Conservation (phyloP, 2,113 vertebrate species). For the Ariopsis seemanni region DNA sequence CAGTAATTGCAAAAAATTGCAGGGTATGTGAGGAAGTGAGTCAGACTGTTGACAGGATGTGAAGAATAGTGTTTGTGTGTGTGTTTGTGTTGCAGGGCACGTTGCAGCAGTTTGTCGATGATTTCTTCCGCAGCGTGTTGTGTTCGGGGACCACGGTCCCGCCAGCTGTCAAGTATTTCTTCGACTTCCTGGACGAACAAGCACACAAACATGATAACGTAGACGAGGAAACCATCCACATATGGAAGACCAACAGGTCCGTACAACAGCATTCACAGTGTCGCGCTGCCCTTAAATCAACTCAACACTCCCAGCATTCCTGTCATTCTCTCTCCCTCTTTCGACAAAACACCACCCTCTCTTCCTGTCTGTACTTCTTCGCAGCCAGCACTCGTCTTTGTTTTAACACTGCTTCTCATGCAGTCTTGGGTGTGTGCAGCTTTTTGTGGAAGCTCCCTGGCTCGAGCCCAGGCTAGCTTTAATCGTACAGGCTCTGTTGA, state of each 20-base stretch:
- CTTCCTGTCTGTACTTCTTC: not conserved
- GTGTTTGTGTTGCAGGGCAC: conserved; percentile 79
- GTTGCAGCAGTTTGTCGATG: conserved; percentile 95
- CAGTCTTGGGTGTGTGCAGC: not conserved
- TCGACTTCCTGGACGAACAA: conserved; percentile 97
- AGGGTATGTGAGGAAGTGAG: not conserved
- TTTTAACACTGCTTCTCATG: not conserved
- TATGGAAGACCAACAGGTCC: conserved; percentile 99
- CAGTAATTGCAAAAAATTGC: not conserved
- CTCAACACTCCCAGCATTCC: not conserved
- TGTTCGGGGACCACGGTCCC: conserved; percentile 83
- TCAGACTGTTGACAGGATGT: not conserved
- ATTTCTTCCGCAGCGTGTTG: conserved; percentile 92
- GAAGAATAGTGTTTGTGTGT: conserved; percentile 1
- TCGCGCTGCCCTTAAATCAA: not conserved
- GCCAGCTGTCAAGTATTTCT: conserved; percentile 95
- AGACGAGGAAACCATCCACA: conserved; percentile 96
- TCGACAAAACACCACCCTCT: not conserved
- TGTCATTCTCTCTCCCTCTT: not conserved
- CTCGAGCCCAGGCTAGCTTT: not conserved
- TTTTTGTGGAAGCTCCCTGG: not conserved
- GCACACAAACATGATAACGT: conserved; percentile 89
- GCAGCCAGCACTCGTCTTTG: not conserved
- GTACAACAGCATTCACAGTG: not conserved
- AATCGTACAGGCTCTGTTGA: conserved; percentile 22